Conservation (phyloP, 2,113 vertebrate species). For the Clupea harengus region DNA sequence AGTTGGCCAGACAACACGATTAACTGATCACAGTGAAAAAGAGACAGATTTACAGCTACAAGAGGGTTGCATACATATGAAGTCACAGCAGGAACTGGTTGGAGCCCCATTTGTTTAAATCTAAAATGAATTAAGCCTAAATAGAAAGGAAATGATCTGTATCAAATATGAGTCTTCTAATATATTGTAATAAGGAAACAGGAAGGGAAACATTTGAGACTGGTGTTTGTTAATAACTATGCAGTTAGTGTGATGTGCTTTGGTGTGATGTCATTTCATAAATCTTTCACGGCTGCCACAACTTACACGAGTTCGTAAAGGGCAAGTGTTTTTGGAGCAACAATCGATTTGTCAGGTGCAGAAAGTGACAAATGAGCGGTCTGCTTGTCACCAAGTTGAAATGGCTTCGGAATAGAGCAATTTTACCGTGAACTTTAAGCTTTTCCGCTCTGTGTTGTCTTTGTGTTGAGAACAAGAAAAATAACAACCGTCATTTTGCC, state of each 20-base stretch:
- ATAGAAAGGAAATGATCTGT: background rate
- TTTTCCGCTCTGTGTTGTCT: background rate
- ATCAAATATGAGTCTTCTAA: background rate
- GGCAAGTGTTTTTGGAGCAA: background rate
- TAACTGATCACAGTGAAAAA: background rate
- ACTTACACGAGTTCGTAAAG: background rate
- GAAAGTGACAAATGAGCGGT: background rate
- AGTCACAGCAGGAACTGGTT: too few species aligned
- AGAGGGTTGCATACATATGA: background rate
- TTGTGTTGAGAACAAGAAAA: background rate
- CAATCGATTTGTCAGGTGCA: background rate
- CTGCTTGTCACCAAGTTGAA: background rate
- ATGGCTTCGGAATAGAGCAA: background rate
- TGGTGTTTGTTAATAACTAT: background rate
- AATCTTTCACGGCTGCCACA: background rate
- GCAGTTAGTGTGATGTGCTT: too few species aligned
- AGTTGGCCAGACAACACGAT: background rate
- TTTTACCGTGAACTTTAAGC: background rate
- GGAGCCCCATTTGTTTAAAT: background rate
- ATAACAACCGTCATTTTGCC: too few species aligned
- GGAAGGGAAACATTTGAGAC: background rate
- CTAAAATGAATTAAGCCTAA: background rate
- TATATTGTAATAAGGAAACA: background rate
- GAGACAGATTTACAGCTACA: background rate
- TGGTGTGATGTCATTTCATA: background rate